phyloP scores from a whole-genome alignment of 2,888 invertebrate species.

The Strigamia crassipes region DNA sequence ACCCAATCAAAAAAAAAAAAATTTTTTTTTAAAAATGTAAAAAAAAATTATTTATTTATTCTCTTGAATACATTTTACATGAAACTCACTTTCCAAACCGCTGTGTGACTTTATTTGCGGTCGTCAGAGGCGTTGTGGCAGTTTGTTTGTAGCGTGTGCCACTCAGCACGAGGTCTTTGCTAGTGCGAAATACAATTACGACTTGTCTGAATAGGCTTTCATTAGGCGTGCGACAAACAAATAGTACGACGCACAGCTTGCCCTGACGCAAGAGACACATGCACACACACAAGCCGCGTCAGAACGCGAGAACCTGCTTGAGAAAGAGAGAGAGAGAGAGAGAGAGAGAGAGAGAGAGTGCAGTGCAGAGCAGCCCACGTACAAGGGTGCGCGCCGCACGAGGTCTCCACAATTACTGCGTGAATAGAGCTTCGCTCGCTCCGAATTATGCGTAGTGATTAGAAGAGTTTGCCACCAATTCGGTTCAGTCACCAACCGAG shows the following conservation, averaged over 20 bases:
- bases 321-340: too few species aligned
- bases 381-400: neutral
- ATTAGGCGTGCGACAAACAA: constrained; percentile 45
- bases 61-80: neutral
- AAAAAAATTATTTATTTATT: neutral
- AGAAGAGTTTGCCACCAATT: constrained; percentile 39
- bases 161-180: constrained; percentile 34
- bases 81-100: neutral
- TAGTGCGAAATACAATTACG: constrained; percentile 43
- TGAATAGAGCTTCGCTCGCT: constrained; percentile 30
- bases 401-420: constrained; percentile 33
- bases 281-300: neutral
- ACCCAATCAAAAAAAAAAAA: neutral
- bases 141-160: constrained; percentile 10
- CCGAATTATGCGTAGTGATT: constrained; percentile 41
- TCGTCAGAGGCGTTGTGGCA: neutral
- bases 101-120: neutral
- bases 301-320: neutral
- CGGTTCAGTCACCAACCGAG: neutral
- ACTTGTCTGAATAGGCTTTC: constrained; percentile 39
- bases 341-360: too few species aligned
- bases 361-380: neutral
- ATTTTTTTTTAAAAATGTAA: neutral
- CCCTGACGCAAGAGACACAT: constrained; percentile 18
- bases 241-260: constrained; percentile 44